A percentile compares a stretch with the other conserved stretches of the same genome.
Evolutionary conservation across 2,797 vertebrate genomes (phyloP).

Genomic region (Holocentrus rufus): DNA sequence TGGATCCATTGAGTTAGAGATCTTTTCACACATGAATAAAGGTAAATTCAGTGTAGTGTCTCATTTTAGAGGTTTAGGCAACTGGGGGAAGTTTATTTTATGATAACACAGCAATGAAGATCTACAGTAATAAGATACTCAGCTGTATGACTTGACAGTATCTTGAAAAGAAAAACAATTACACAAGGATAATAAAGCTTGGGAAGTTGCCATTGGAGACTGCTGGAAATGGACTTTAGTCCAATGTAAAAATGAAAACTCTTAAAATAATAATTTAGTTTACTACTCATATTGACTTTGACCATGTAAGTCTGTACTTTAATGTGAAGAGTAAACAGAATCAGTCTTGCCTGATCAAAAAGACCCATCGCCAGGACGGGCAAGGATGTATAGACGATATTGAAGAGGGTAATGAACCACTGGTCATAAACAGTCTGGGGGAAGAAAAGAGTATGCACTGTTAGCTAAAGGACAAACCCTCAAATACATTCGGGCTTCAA

Average conservation of each 20-base stretch:
- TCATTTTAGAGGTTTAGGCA: conserved; percentile 7
- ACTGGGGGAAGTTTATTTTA: not conserved
- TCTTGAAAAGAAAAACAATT: conserved; percentile 54
- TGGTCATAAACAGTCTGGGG: conserved; percentile 89
- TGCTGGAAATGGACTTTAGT: conserved; percentile 16
- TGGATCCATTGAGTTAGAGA: conserved; percentile 3
- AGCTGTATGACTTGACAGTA: conserved; percentile 50
- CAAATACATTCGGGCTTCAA: not conserved
- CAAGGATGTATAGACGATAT: conserved; percentile 88
- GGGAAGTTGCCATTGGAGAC: conserved; percentile 4
- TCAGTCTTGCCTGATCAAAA: conserved; percentile 87
- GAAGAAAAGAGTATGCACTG: conserved; percentile 22
- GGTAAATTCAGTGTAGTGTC: conserved; percentile 1
- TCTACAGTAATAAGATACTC: conserved; percentile 44
- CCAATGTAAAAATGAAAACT: conserved; percentile 11
- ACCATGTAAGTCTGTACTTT: not conserved
- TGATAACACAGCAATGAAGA: conserved; percentile 7
- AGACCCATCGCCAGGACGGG: conserved; percentile 88
- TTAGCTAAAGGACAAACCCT: not conserved
- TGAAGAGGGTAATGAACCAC: conserved; percentile 91
- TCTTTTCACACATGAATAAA: not conserved
- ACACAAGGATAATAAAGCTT: conserved; percentile 31
- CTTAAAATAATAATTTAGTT: conserved; percentile 1
- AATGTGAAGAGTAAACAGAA: not conserved
- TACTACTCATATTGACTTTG: not conserved